Percentiles rank a stretch among this genome's conserved stretches.
These are phyloP conservation scores for Echinarachnius parma DNA, from an alignment of 53 echinoderm and acorn worm species.

Conservation along the genomic window DNA sequence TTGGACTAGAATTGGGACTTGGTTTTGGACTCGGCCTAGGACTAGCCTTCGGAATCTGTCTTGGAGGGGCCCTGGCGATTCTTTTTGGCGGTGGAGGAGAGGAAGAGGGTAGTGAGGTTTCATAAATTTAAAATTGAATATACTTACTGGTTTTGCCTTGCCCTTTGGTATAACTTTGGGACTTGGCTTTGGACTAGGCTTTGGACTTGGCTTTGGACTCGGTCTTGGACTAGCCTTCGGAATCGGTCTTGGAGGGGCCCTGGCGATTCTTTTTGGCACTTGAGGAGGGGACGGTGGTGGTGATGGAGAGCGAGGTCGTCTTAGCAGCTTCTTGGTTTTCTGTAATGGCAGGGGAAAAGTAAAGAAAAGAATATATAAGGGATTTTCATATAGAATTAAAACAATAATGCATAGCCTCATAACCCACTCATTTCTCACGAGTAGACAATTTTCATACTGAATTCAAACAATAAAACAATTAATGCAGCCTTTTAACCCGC, in stretches of 20 bases:
- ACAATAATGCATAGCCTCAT: too few relatives aligned
- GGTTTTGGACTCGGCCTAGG: constrained; percentile 69
- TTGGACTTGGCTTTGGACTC: constrained; percentile 70
- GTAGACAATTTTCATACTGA: too few relatives aligned
- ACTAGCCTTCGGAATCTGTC: constrained; percentile 5
- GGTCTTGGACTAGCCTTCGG: constrained; percentile 48
- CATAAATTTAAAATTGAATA: too few relatives aligned
- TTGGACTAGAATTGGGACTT: constrained; percentile 61
- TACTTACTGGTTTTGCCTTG: constrained; percentile 54
- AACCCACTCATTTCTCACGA: too few relatives aligned
- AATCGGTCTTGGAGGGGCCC: constrained; percentile 16
- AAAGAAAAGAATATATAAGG: too few relatives aligned
- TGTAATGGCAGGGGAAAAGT: background rate
- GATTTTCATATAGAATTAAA: too few relatives aligned
- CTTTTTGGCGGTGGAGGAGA: constrained; percentile 26
- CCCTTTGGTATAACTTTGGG: constrained; percentile 64
- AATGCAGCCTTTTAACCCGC: too few relatives aligned
- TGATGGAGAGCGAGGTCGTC: constrained; percentile 11
- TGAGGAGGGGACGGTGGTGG: constrained; percentile 40
- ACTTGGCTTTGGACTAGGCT: constrained; percentile 57
- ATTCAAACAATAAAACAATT: too few relatives aligned
- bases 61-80: constrained; percentile 20
- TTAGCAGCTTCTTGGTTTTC: constrained; percentile 37
- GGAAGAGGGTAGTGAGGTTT: constrained; percentile 39
- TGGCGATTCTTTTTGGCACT: constrained; percentile 18